Percentiles rank a stretch among this genome's conserved stretches.
phyloP scores from a whole-genome alignment of 1,140 invertebrate genomes.

The Drosophila nebulosa region DNA sequence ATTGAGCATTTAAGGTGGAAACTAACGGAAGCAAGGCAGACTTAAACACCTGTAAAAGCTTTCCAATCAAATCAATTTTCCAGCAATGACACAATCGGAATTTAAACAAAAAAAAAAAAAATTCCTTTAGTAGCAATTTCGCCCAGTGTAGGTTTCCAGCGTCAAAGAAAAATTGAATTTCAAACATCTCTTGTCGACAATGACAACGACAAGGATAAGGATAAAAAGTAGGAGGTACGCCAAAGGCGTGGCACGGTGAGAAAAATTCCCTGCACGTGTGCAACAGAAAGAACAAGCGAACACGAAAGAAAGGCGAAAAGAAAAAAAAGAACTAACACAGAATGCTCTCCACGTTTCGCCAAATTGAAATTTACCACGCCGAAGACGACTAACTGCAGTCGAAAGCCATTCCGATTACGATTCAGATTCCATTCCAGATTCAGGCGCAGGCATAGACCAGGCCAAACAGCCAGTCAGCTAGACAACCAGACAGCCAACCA shows the following conservation, averaged over 20 bases:
- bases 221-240: not conserved
- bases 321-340: constrained; percentile 5
- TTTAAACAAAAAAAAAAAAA: too few species aligned
- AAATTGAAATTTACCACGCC: constrained; percentile 55
- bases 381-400: constrained; percentile 13
- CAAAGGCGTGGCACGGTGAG: not conserved
- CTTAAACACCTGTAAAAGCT: not conserved
- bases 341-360: constrained; percentile 47
- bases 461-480: constrained; percentile 3
- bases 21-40: not conserved
- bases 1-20: not conserved
- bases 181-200: constrained; percentile 4
- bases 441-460: not conserved
- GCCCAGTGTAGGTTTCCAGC: not conserved
- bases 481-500: not conserved
- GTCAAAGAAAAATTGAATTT: not conserved
- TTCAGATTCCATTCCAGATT: not conserved
- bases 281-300: not conserved
- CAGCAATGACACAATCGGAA: not conserved
- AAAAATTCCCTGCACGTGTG: constrained; percentile 1
- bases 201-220: constrained; percentile 12
- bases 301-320: not conserved
- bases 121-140: too few species aligned
- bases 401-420: constrained; percentile 24
- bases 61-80: not conserved